Conservation (phyloP, 2,113 vertebrate genomes). For the Euleptes europaea region DNA sequence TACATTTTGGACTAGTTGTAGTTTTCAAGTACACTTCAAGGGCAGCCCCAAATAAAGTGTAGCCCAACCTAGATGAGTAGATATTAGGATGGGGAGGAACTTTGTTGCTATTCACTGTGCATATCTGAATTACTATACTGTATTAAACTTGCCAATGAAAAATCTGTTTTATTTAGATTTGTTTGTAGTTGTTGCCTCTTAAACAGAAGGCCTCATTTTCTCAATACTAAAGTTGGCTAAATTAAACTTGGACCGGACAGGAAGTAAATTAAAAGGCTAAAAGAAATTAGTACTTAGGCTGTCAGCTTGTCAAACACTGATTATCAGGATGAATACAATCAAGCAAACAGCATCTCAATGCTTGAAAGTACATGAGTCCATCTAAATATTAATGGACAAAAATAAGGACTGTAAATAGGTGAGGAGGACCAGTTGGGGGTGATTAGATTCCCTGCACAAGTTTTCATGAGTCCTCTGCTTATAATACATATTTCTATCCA, state of each 20-base stretch:
- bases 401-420: not conserved
- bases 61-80: not conserved
- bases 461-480: too few species aligned
- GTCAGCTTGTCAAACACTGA: not conserved
- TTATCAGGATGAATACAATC: not conserved
- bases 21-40: too few species aligned
- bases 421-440: too few species aligned
- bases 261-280: not conserved
- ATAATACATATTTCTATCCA: too few species aligned
- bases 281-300: constrained; percentile 3
- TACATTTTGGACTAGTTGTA: too few species aligned
- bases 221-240: not conserved
- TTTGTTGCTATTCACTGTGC: not conserved
- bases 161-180: not conserved
- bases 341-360: not conserved
- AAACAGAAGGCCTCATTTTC: not conserved
- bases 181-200: not conserved
- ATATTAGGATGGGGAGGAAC: not conserved
- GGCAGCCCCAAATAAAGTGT: too few species aligned
- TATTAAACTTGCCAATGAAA: not conserved
- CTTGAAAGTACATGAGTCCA: not conserved
- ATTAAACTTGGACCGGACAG: not conserved
- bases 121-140: not conserved
- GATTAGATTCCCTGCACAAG: too few species aligned
- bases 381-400: not conserved